A percentile compares a stretch with the other conserved stretches of the same genome.
phyloP scores from a whole-genome alignment of 2,888 invertebrate species.

The Ecdyonurus torrentis region DNA sequence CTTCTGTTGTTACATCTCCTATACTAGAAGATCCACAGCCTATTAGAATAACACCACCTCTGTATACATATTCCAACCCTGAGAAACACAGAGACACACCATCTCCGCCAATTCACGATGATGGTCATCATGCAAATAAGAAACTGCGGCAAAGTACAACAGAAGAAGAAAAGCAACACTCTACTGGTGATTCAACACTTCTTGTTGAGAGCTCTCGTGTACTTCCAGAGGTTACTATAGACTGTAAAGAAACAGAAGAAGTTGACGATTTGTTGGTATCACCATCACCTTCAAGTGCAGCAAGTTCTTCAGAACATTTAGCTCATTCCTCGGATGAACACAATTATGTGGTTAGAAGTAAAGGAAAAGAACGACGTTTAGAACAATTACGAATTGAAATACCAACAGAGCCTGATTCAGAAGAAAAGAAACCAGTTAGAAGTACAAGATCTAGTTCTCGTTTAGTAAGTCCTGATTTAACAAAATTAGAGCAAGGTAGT shows the following conservation, averaged over 20 bases:
- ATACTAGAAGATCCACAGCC: conserved; percentile 38
- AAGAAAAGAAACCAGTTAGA: conserved; percentile 24
- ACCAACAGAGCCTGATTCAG: conserved; percentile 40
- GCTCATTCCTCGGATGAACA: conserved; percentile 14
- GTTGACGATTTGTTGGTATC: not conserved
- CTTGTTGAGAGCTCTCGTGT: conserved; percentile 23
- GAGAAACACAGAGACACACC: conserved; percentile 40
- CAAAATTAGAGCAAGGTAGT: conserved; percentile 1
- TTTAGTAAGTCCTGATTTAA: conserved; percentile 9
- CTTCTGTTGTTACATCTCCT: conserved; percentile 7
- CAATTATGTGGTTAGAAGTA: conserved; percentile 15
- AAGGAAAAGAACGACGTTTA: conserved; percentile 34
- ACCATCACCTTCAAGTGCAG: not conserved
- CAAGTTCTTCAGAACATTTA: not conserved
- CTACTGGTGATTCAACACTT: conserved; percentile 17
- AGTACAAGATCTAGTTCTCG: conserved; percentile 24
- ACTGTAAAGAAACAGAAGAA: not conserved
- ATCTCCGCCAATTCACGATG: conserved; percentile 9
- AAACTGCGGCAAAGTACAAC: conserved; percentile 14
- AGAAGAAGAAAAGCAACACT: conserved; percentile 20
- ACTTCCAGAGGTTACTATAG: not conserved
- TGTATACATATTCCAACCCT: conserved; percentile 61
- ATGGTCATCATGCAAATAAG: conserved; percentile 7
- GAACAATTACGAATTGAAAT: conserved; percentile 76
- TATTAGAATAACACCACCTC: conserved; percentile 51